These are phyloP conservation scores for Lycopodina hypogea DNA, from an alignment of 37 sponge, comb jelly and placozoan species.

Conservation along the genomic window DNA sequence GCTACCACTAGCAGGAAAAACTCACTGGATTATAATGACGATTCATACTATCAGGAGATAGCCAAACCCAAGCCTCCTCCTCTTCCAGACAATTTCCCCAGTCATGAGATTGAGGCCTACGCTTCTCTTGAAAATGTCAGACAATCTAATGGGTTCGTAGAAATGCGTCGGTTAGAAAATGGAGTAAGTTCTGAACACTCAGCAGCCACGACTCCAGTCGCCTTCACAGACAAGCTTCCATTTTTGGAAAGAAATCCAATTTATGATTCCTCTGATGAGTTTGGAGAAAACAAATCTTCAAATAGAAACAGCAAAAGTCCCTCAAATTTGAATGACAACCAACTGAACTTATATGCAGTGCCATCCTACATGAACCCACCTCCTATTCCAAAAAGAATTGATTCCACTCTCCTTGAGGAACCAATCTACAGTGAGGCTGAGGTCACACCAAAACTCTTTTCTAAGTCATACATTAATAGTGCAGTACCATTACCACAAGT, in stretches of 20 bases:
- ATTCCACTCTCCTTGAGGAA: background rate
- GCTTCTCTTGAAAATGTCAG: conserved; percentile 15
- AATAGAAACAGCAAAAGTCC: background rate
- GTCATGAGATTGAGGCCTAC: conserved; percentile 20
- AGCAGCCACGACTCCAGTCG: background rate
- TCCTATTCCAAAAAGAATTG: conserved; percentile 32
- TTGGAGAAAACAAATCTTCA: background rate
- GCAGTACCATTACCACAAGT: background rate
- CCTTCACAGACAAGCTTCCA: background rate
- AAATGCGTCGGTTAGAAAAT: background rate
- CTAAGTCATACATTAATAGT: background rate
- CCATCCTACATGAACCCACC: conserved; percentile 25
- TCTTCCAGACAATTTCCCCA: conserved; percentile 17
- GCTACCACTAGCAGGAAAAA: background rate
- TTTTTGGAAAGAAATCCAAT: conserved; percentile 49
- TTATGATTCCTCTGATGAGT: conserved; percentile 47
- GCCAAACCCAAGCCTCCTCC: conserved; percentile 48
- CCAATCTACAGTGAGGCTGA: conserved; percentile 22
- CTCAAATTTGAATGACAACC: conserved; percentile 4
- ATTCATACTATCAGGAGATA: conserved; percentile 39
- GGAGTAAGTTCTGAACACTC: background rate
- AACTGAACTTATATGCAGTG: conserved; percentile 38
- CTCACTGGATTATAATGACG: conserved; percentile 1
- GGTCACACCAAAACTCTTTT: conserved; percentile 7
- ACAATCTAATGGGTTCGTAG: conserved; percentile 28